Evolutionary conservation across 2,113 vertebrate species (phyloP), one percentile per base, ranked within the genome.

Genomic region (Leucoraja erinaceus): DNA sequence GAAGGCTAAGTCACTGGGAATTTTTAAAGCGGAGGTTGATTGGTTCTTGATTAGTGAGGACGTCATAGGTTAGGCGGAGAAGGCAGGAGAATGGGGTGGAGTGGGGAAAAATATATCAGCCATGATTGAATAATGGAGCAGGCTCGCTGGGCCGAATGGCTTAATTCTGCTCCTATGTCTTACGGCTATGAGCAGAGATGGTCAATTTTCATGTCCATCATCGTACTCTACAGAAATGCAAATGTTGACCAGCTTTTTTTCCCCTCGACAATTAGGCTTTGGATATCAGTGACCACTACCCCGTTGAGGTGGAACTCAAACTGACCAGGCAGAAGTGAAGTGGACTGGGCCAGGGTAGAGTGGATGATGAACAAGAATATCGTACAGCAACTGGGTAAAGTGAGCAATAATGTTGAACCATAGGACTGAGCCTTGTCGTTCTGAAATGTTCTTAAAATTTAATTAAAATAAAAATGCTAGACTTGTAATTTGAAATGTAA

Each of bases 221-320:
- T 61, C 61, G 61, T 61, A 63, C 11, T 63, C 0, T 63, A 63
- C 16, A 6, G 7, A 31, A 88, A 63, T 88, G 5, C 5, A 88
- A 5, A n/a, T 63, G 63, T 4, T 31, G 18, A 1, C 25, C 28
- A 31, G n/a, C 8, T 88, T 63, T 86, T 16, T 72, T 81, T 93
- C 61, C 93, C 5, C 76, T 76, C n/a, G 93, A 2, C 94, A 76
- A 93, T 88, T 94, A 97, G 96, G 94, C 95, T 2, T 93, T 95
- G 61, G 94, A 95, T 4, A 95, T 97, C 61, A 97, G 96, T 11
- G 96, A 97, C 88, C 96, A 97, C 93, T 97, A 96, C 78, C 96
- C 96, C 7, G 96, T 97, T 83, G 96, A 97, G 93, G 96, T 97
- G 84, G 94, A 96, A 93, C 93, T 97, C 54, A 95, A 94, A 18